Base-by-base conservation (phyloP, 2,113 vertebrate species). In the Larimichthys polyactis region DNA sequence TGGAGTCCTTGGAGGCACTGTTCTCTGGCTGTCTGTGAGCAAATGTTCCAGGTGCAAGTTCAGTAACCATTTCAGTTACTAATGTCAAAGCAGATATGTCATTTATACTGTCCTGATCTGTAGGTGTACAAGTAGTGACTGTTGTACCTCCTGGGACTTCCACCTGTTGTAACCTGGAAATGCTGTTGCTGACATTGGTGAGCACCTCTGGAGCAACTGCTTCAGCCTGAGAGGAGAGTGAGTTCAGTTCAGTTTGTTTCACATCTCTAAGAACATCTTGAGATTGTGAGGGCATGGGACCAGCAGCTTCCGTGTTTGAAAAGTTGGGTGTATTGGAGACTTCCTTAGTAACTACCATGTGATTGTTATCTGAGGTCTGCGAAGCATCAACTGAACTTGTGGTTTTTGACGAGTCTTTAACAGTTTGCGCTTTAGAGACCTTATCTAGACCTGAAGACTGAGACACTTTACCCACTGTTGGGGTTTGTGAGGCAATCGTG, bases 401-500 rank as follows among this genome's bases (percentile, higher is more conserved):
- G 11, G n/a, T 74, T 73, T 73, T 69, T 20, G 70, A 63, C 4
- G 58, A 1, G 0, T 80, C 62, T 43, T 83, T 82, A 16, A 19
- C 49, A n/a, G 9, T 22, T 20, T 60, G 49, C 49, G 32, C 4
- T 77, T 87, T 86, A 15, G 70, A 83, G 20, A 57, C 69, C 11
- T 72, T 55, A 4, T 82, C 78, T 55, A 84, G 75, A 71, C 55
- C 66, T 2, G 62, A 19, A 5, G 83, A 79, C 6, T 78, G 82
- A 22, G 62, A 32, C n/a, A 65, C 52, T 70, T 83, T 62, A 22
- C 24, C 49, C 0, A 22, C 68, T 52, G 76, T 57, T 36, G 58
- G 46, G 9, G 57, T 67, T 43, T 80, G 72, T 20, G 92, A 92
- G 11, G 92, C 91, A 22, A 89, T 75, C 1, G 85, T 89, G 29